Percentiles rank a stretch among this genome's conserved stretches.
phyloP scores from a whole-genome alignment of 1,140 invertebrate genomes.

The Agraylea sexmaculata region DNA sequence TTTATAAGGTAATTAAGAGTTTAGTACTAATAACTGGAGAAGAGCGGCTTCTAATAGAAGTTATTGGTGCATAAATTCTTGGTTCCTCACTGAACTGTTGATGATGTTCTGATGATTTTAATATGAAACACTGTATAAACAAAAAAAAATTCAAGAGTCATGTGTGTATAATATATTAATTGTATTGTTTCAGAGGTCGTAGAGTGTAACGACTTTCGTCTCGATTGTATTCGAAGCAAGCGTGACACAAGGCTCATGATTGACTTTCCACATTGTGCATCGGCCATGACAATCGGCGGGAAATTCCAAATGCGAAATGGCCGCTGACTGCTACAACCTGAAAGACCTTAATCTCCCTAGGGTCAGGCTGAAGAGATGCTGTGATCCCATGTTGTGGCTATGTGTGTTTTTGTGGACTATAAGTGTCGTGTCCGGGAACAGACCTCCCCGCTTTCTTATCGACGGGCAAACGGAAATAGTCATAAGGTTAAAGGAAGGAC shows the following conservation, averaged over 20 bases:
- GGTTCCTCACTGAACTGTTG: neutral
- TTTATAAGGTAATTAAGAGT: too few species aligned
- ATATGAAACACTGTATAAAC: constrained; percentile 3
- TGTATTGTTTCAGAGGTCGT: constrained; percentile 16
- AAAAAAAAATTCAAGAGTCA: too few species aligned
- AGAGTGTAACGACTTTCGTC: constrained; percentile 14
- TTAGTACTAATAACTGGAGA: neutral
- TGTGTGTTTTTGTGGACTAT: too few species aligned
- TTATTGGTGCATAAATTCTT: neutral
- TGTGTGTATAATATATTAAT: constrained; percentile 4
- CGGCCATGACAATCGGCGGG: neutral
- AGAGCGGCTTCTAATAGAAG: neutral
- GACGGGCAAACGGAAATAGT: constrained; percentile 83
- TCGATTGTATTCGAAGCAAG: constrained; percentile 14
- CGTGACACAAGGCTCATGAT: constrained; percentile 16
- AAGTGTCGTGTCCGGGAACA: constrained; percentile 45
- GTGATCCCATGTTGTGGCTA: neutral
- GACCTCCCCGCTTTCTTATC: constrained; percentile 70
- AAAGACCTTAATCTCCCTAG: neutral
- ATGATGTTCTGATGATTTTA: constrained; percentile 9
- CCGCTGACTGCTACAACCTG: neutral
- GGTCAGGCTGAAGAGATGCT: neutral
- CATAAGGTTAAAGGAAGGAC: constrained; percentile 73
- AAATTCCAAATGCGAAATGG: neutral
- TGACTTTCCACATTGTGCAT: constrained; percentile 20